Base-by-base conservation (phyloP, 2,113 vertebrate genomes). In the Macrotus californicus region DNA sequence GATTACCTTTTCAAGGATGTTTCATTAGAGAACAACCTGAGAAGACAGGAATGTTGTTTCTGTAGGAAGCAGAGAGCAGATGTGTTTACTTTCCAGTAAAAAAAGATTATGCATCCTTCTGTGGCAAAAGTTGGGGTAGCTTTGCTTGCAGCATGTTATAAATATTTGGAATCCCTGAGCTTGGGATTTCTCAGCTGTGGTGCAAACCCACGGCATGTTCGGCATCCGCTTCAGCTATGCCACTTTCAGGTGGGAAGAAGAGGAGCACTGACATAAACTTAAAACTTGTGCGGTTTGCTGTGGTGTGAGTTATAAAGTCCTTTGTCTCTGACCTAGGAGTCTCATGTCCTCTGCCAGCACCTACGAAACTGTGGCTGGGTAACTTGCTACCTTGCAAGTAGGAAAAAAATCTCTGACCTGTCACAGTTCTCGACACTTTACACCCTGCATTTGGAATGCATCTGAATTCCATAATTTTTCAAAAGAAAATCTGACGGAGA, bases 191-290 rank as follows among this genome's bases (percentile, higher is more conserved):
- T 79, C 15, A 83, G n/a, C 43, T 73, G 16, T 48, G n/a, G 79
- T n/a, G 14, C 43, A 39, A 34, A 61, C n/a, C 22, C 29, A 54
- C 1, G 46, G 8, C 18, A 8, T 1, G 18, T 8, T 31, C 21
- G 34, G 18, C 29, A 67, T 18, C 41, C 29, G 54, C 24, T 46
- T 66, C 1, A 7, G 21, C 1, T 43, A 2, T 22, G 21, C 10
- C 24, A 26, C 36, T 34, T 48, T 34, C 19, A 50, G 2, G 4
- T 13, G 21, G 67, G 50, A 66, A 24, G 26, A 34, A 36, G 59
- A n/a, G 7, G 0, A 31, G 3, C 3, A 18, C 15, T 9, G 54
- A 6, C 4, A 0, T 6, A 29, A 61, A 59, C 8, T 29, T 1
- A 16, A 73, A 94, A 50, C 18, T 79, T 14, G 13, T 19, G 46